Percentiles rank a stretch among this genome's conserved stretches.
phyloP scores from a whole-genome alignment of 2,113 vertebrate species.

The Esox niger region DNA sequence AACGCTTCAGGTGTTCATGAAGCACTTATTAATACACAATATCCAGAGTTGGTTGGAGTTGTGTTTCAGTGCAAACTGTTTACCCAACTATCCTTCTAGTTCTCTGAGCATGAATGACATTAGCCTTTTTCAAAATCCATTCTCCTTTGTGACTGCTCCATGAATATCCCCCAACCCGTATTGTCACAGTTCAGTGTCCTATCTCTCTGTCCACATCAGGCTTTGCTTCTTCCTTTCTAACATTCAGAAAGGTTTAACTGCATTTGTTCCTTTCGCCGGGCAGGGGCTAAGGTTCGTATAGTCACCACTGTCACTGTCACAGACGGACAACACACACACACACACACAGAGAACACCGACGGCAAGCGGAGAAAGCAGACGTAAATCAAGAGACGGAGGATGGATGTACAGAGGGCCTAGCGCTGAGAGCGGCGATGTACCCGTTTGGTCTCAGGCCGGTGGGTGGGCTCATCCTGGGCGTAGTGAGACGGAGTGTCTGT shows the following conservation, averaged over 20 bases:
- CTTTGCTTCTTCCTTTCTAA: slow-evolving; percentile 78
- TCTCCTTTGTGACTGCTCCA: slow-evolving; percentile 58
- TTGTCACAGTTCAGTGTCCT: slow-evolving; percentile 48
- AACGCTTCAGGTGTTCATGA: slow-evolving; percentile 51
- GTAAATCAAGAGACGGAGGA: slow-evolving; percentile 57
- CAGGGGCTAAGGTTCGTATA: slow-evolving; percentile 8
- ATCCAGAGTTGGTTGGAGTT: slow-evolving; percentile 55
- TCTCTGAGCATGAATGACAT: slow-evolving; percentile 50
- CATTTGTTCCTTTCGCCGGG: slow-evolving; percentile 40
- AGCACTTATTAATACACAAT: slow-evolving; percentile 63
- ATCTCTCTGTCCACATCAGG: slow-evolving; percentile 67
- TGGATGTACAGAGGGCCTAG: slow-evolving; percentile 76
- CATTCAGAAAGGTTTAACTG: slow-evolving; percentile 68
- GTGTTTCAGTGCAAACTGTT: slow-evolving; percentile 71
- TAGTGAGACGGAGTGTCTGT: slow-evolving; percentile 84
- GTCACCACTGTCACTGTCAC: slow-evolving; percentile 69
- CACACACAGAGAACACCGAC: slow-evolving; percentile 70
- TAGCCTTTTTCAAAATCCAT: slow-evolving; percentile 61
- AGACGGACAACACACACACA: slow-evolving; percentile 70
- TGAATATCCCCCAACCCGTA: slow-evolving; percentile 48
- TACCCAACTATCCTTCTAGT: slow-evolving; percentile 49
- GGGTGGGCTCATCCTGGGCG: slow-evolving; percentile 71
- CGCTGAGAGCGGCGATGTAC: slow-evolving; percentile 77
- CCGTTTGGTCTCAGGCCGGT: slow-evolving; percentile 73
- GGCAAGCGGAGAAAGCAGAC: slow-evolving; percentile 56